phyloP scores from a whole-genome alignment of 2,888 invertebrate species.

The Cenopis cana region DNA sequence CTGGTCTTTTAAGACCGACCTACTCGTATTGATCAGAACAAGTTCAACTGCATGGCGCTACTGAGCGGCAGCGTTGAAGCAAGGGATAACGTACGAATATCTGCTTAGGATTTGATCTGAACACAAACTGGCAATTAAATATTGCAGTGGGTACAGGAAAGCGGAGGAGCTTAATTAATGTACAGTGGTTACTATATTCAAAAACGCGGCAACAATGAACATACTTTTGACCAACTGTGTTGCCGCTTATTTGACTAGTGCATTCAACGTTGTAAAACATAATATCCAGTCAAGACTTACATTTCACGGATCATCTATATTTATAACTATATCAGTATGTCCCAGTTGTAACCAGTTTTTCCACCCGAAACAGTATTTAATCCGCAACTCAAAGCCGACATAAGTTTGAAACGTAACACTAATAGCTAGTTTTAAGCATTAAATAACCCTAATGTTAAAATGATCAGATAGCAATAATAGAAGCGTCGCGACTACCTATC shows the following conservation, averaged over 20 bases:
- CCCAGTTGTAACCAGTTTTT: background rate
- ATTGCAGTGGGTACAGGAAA: background rate
- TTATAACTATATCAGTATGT: background rate
- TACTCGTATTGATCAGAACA: too few relatives aligned
- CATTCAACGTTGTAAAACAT: too few relatives aligned
- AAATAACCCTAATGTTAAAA: slow-evolving; percentile 56
- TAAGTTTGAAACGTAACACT: slow-evolving; percentile 42
- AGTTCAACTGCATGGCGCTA: background rate
- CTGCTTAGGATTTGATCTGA: too few relatives aligned
- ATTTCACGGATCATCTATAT: background rate
- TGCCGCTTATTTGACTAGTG: too few relatives aligned
- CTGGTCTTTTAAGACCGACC: too few relatives aligned
- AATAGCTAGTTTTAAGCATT: slow-evolving; percentile 36
- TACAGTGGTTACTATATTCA: too few relatives aligned
- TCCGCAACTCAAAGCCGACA: slow-evolving; percentile 24
- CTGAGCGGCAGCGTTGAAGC: background rate
- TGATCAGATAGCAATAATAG: slow-evolving; percentile 69
- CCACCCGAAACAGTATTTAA: slow-evolving; percentile 15
- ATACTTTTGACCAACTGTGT: too few relatives aligned
- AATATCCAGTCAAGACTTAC: too few relatives aligned
- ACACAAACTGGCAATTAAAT: background rate
- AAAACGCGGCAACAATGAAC: too few relatives aligned
- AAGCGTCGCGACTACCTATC: slow-evolving; percentile 69
- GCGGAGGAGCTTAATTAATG: background rate
- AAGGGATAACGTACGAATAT: too few relatives aligned